Evolutionary conservation across 2,113 vertebrate genomes (phyloP), one percentile per base, ranked within the genome.

Genomic region (Nothobranchius furzeri): DNA sequence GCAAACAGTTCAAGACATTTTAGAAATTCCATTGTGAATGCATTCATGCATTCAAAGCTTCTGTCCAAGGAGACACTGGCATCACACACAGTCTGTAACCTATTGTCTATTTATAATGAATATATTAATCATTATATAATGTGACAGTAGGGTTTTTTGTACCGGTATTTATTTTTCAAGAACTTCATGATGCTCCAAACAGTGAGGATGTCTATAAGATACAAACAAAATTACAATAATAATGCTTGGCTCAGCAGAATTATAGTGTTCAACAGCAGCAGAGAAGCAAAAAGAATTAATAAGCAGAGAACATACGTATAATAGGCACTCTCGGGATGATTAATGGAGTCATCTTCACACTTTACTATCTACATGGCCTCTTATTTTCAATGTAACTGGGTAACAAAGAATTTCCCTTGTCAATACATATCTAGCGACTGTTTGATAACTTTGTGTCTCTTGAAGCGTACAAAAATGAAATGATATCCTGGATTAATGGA

Each of bases 271-370:
- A 30, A 30, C 30, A 30, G 30, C 30, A 9, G 37, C 6, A 5
- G 9, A 40, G 37, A 9, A 40, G 25, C 40, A 68, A 71, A 52
- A 72, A 25, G 4, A 48, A 20, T 68, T 70, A n/a, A 60, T 64
- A 57, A 71, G n/a, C 3, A 2, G 9, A 53, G 8, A 53, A 72
- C 63, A 60, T 64, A 9, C 62, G 65, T 64, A 66, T 3, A 47
- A 30, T 12, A 12, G 17, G 63, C 64, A 58, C 11, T 52, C 54
- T 66, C 24, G 46, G 20, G 47, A 56, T 50, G 35, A 58, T 54
- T 17, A 49, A 63, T 36, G 3, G 24, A 63, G 30, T 50, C 24
- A 56, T 14, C 43, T 47, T 55, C 53, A 68, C 46, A 56, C 17
- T 49, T 71, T 2, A 68, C 36, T 14, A 56, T 72, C 45, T 68